These are phyloP conservation scores for Argentina silus DNA, from an alignment of 2,797 vertebrate genomes.

Conservation along the genomic window DNA sequence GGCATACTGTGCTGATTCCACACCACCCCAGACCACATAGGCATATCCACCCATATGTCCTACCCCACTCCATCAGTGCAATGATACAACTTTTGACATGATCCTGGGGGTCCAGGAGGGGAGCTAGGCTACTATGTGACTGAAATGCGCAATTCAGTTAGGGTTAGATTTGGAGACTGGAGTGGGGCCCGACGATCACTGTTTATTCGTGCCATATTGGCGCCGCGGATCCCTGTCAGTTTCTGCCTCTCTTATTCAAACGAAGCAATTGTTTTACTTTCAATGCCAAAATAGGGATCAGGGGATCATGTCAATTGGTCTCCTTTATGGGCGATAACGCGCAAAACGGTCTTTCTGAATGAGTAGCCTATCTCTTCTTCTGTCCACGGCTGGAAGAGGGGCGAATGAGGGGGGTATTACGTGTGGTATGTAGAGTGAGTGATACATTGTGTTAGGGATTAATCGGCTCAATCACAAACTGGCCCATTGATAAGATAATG, in stretches of 20 bases:
- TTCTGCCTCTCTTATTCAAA: neutral
- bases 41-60: too few relatives aligned
- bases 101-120: too few relatives aligned
- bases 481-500: slow-evolving; percentile 54
- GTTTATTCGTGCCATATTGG: neutral
- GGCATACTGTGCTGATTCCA: too few relatives aligned
- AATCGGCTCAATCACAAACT: slow-evolving; percentile 42
- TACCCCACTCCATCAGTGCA: too few relatives aligned
- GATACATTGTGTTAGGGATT: slow-evolving; percentile 31
- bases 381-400: neutral
- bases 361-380: slow-evolving; percentile 12
- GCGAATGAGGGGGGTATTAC: slow-evolving; percentile 16
- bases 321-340: slow-evolving; percentile 28
- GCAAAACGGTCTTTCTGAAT: slow-evolving; percentile 19
- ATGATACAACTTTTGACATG: too few relatives aligned
- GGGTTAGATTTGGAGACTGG: neutral
- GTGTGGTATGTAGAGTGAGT: slow-evolving; percentile 15
- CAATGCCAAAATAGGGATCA: slow-evolving; percentile 19
- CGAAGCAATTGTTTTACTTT: slow-evolving; percentile 8
- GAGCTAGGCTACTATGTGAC: too few relatives aligned
- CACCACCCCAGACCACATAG: too few relatives aligned
- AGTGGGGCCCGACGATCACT: neutral
- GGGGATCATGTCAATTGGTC: slow-evolving; percentile 27
- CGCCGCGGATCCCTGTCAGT: slow-evolving; percentile 14
- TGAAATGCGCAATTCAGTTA: neutral